Base-by-base conservation (phyloP, 1,140 invertebrate species). In the Lordiphosa collinella region DNA sequence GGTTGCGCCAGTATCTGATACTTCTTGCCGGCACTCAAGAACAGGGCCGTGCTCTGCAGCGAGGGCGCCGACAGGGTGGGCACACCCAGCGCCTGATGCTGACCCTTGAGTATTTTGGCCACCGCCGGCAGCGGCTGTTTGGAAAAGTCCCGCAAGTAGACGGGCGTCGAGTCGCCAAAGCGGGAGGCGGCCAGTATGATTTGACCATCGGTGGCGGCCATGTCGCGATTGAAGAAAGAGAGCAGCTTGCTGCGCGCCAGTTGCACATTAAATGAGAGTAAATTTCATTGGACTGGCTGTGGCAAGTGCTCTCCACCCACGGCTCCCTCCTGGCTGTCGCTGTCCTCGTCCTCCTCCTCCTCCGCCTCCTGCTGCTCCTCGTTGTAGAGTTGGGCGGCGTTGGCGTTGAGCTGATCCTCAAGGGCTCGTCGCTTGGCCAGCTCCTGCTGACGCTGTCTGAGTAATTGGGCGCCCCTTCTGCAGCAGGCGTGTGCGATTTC, bases 101-200 rank as follows among this genome's bases (percentile, higher is more conserved):
- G 96, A 50, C 96, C 96, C 90, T 97, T 97, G 55, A 95, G 94
- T 66, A 98, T 95, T 90, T 96, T 96, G 52, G 95, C 95, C 60
- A 98, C 93, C 64, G 93, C 93, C 6, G 97, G 96, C 46, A 97
- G 90, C 40, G 93, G 92, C 65, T 94, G 92, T 78, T 95, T 96
- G 70, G 92, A 91, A 22, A 95, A 92, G 86, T 89, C 88, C 55
- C 88, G 80, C 57, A 89, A 63, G 54, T 89, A 89, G 16, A 88
- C 71, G 38, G 86, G 78, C 68, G 80, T 67, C 49, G 82, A 58
- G 71, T 96, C 95, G 44, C 93, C 92, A 94, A 96, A 98, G 74
- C 95, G 92, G 34, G 94, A 94, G 53, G 94, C 94, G 85, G 94
- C 94, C 87, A 95, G 93, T 86, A 95, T 92, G 80, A 95, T 94